phyloP scores from a whole-genome alignment of 1,140 invertebrate genomes.

The Platyura marginata region DNA sequence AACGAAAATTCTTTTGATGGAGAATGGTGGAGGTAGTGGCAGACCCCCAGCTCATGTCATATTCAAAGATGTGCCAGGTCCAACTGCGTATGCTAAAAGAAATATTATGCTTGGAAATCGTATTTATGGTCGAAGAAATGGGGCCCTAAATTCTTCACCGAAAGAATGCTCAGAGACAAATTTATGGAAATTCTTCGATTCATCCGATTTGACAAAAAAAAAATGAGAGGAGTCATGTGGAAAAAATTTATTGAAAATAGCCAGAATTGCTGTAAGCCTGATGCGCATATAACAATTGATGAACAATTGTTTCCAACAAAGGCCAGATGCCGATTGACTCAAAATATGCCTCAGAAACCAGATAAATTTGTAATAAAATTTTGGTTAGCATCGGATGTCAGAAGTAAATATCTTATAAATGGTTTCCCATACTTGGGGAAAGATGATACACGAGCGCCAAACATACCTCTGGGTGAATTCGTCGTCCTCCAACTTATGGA shows the following conservation, averaged over 20 bases:
- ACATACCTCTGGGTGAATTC: conserved; percentile 2
- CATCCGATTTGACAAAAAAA: conserved; percentile 17
- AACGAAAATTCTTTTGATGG: too few relatives aligned
- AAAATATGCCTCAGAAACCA: conserved; percentile 22
- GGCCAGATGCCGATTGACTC: conserved; percentile 17
- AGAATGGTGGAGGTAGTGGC: too few relatives aligned
- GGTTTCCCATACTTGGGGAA: conserved; percentile 20
- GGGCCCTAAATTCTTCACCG: too few relatives aligned
- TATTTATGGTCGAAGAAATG: too few relatives aligned
- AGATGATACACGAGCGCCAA: conserved; percentile 9
- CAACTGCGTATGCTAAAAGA: too few relatives aligned
- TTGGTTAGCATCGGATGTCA: conserved; percentile 17
- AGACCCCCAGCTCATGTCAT: too few relatives aligned
- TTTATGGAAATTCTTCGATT: not conserved
- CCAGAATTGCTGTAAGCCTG: conserved; percentile 17
- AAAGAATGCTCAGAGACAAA: not conserved
- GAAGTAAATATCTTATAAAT: conserved; percentile 20
- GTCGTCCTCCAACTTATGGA: conserved; percentile 8
- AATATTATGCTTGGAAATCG: too few relatives aligned
- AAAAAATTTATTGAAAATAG: conserved; percentile 18
- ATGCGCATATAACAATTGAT: conserved; percentile 17
- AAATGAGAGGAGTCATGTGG: conserved; percentile 17
- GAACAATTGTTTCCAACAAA: conserved; percentile 23
- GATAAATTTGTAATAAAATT: conserved; percentile 24
- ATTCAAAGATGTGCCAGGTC: too few relatives aligned